phyloP scores from a whole-genome alignment of 2,888 invertebrate species.

The Diloba caeruleocephala region DNA sequence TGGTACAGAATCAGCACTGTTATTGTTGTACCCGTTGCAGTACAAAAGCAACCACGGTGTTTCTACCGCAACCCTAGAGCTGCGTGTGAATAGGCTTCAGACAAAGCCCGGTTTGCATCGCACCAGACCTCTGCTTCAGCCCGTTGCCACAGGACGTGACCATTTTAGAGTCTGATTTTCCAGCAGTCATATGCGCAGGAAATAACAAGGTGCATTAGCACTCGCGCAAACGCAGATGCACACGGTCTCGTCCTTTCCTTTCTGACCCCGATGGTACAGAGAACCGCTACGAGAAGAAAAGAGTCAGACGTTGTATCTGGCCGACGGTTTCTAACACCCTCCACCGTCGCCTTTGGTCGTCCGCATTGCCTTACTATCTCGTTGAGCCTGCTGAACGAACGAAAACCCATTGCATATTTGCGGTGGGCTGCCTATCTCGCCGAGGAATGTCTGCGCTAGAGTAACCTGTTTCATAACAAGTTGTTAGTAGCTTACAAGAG shows the following conservation, averaged over 20 bases:
- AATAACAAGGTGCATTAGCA: constrained; percentile 5
- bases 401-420: no score
- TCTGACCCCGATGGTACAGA: no score
- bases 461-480: no score
- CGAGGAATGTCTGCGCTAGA: no score
- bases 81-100: constrained; percentile 33
- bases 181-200: constrained; percentile 4
- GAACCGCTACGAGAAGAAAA: constrained; percentile 1
- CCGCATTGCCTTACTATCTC: background rate
- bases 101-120: background rate
- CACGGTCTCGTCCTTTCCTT: no score
- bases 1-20: constrained; percentile 44
- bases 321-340: background rate
- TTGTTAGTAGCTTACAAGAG: no score
- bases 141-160: background rate
- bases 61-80: constrained; percentile 5
- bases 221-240: background rate
- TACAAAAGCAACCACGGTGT: constrained; percentile 37
- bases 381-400: background rate
- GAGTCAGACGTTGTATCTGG: background rate
- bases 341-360: background rate
- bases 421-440: no score
- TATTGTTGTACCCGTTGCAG: constrained; percentile 26
- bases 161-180: background rate
- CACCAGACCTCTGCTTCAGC: no score